A percentile compares a stretch with the other conserved stretches of the same genome.
phyloP scores from a whole-genome alignment of 2,797 vertebrate genomes.

The Neomorphus geoffroyi region DNA sequence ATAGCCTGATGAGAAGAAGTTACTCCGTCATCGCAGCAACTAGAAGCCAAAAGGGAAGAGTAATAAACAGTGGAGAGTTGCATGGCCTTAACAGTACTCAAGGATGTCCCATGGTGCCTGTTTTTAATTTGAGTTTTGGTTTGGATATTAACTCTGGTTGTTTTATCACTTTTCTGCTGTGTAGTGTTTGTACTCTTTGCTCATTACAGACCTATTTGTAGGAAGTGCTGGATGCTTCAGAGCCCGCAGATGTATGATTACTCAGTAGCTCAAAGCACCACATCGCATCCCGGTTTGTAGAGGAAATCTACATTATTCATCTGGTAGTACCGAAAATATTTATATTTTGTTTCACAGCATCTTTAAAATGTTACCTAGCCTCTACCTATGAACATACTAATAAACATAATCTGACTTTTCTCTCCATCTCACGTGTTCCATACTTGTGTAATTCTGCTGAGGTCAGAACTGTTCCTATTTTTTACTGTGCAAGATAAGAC shows the following conservation, averaged over 20 bases:
- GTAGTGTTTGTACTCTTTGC: background rate
- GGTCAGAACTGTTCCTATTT: background rate
- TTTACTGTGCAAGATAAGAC: background rate
- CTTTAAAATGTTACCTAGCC: background rate
- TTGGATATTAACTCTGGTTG: background rate
- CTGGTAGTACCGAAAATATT: background rate
- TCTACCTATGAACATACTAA: background rate
- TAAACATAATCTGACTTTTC: background rate
- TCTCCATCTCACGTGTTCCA: background rate
- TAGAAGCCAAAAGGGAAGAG: background rate
- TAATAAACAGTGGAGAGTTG: background rate
- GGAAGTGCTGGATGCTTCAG: background rate
- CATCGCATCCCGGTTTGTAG: background rate
- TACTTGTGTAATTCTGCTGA: accelerated
- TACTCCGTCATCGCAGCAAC: background rate
- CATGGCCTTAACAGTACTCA: background rate
- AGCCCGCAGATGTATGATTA: accelerated
- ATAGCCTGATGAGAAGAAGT: background rate
- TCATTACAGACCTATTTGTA: background rate
- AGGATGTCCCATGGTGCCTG: background rate
- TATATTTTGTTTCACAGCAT: background rate
- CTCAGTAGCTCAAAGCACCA: background rate
- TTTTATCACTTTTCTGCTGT: background rate
- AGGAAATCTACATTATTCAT: background rate
- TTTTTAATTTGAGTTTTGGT: background rate